phyloP scores from a whole-genome alignment of 2,797 vertebrate genomes.

The Taeniopygia guttata region DNA sequence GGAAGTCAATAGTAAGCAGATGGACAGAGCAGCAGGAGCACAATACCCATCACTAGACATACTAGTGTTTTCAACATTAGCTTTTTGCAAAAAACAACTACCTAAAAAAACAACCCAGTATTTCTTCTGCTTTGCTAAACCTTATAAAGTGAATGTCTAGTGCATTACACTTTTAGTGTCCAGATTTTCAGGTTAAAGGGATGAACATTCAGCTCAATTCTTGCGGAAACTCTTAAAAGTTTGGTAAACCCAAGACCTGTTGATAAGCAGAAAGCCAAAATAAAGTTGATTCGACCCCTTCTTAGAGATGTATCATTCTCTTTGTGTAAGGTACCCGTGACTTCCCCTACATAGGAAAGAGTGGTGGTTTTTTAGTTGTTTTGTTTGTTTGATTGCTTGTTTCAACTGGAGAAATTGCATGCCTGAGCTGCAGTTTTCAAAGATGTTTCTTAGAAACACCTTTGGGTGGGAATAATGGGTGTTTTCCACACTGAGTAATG shows the following conservation, averaged over 20 bases:
- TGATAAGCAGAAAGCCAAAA: background rate
- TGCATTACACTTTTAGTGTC: background rate
- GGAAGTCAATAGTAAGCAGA: slow-evolving; percentile 69
- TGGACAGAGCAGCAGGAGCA: slow-evolving; percentile 65
- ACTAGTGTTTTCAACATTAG: slow-evolving; percentile 5
- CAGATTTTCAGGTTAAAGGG: background rate
- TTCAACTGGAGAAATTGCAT: background rate
- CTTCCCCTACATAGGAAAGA: background rate
- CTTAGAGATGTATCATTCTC: background rate
- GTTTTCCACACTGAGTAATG: background rate
- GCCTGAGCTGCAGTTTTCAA: background rate
- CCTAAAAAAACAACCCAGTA: background rate
- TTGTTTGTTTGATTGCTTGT: background rate
- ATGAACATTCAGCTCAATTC: background rate
- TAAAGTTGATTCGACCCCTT: background rate
- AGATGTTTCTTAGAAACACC: background rate
- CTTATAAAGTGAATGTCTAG: background rate
- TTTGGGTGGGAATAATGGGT: background rate
- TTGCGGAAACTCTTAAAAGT: background rate
- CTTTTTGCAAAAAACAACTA: background rate
- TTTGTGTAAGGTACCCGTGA: background rate
- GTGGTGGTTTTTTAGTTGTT: accelerated
- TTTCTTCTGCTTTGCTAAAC: background rate
- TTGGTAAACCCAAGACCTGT: background rate
- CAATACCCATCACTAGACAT: background rate